Conservation (phyloP, 2,113 vertebrate species). For the Sphyrna mokarran region DNA sequence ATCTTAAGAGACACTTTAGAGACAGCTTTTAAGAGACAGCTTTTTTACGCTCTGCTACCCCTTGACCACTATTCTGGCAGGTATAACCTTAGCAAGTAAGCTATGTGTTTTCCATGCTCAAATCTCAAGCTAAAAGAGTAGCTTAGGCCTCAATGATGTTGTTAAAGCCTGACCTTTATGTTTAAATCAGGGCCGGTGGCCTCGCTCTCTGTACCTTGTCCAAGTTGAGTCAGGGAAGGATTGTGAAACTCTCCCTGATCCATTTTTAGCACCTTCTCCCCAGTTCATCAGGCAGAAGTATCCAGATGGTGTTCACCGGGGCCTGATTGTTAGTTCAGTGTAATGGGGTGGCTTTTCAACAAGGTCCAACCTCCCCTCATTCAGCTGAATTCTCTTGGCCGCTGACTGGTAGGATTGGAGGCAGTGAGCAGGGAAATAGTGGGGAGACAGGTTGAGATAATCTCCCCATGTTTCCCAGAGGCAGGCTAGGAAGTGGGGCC, state of each 20-base stretch:
- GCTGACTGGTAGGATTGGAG: neutral
- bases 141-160: neutral
- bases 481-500: no score
- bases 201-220: neutral
- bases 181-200: neutral
- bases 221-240: neutral
- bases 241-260: neutral
- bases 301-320: neutral
- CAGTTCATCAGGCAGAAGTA: neutral
- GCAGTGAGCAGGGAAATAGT: neutral
- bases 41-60: neutral
- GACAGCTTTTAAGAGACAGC: no score
- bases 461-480: no score
- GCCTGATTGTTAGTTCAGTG: neutral
- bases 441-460: neutral
- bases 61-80: neutral
- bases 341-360: neutral
- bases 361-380: neutral
- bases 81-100: neutral
- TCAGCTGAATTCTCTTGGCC: neutral
- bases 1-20: neutral
- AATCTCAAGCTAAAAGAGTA: neutral
- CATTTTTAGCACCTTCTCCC: no score
- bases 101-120: neutral
- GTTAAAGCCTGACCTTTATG: neutral